Percentiles rank a stretch among this genome's conserved stretches.
Evolutionary conservation across 2,888 invertebrate species (phyloP).

Genomic region (Idaea biselata): DNA sequence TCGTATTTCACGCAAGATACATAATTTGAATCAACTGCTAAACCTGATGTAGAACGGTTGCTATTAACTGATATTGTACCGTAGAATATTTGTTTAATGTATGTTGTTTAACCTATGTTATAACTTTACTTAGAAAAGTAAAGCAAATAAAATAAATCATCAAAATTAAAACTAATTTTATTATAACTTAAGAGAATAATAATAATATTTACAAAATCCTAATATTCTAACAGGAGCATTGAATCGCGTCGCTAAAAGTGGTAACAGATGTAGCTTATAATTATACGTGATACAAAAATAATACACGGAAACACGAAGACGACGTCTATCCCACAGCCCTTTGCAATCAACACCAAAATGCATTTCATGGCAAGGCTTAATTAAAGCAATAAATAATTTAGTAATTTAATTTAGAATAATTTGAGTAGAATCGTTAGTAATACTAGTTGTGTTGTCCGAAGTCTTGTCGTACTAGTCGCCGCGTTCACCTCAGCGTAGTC

Average conservation of each 20-base stretch:
- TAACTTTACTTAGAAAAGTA: not conserved
- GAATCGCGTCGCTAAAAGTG: slow-evolving; percentile 65
- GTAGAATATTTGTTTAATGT: not conserved
- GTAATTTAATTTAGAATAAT: slow-evolving; percentile 47
- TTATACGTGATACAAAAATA: slow-evolving; percentile 21
- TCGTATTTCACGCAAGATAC: slow-evolving; percentile 65
- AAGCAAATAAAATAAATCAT: slow-evolving; percentile 32
- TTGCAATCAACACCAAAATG: slow-evolving; percentile 56
- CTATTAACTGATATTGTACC: not conserved
- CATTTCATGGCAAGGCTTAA: slow-evolving; percentile 73
- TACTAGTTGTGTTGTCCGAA: slow-evolving; percentile 43
- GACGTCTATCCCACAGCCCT: slow-evolving; percentile 38
- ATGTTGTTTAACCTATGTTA: not conserved
- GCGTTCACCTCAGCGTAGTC: slow-evolving; percentile 44
- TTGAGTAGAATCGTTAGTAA: slow-evolving; percentile 46
- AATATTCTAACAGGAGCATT: slow-evolving; percentile 68
- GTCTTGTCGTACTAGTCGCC: slow-evolving; percentile 28
- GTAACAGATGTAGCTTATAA: slow-evolving; percentile 58
- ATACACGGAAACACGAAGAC: slow-evolving; percentile 18
- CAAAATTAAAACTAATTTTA: slow-evolving; percentile 51
- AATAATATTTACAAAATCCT: slow-evolving; percentile 73
- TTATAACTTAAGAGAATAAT: slow-evolving; percentile 36
- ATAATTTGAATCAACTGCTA: slow-evolving; percentile 54
- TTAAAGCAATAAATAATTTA: slow-evolving; percentile 70
- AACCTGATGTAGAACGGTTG: slow-evolving; percentile 31